Base-by-base conservation (phyloP, 2,888 invertebrate genomes). In the Notodonta ziczac region DNA sequence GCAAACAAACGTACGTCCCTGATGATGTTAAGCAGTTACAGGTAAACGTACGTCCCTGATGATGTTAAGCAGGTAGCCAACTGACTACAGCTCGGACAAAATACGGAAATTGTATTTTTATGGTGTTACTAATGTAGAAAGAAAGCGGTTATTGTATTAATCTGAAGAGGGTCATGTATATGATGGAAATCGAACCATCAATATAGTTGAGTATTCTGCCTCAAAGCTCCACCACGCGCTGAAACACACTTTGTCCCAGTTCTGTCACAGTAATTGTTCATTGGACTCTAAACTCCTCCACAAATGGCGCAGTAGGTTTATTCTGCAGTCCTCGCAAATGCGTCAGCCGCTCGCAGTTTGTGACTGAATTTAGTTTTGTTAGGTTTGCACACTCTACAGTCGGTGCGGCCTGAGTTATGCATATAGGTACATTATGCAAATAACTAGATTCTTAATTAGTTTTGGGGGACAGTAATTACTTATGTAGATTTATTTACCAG, bases 271-370 rank as follows among this genome's bases (percentile, higher is more conserved):
- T 51, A 51, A 50, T 40, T 57, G 57, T 58, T 72, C 62, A 61
- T 48, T 55, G 53, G 62, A 61, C 48, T 55, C n/a, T 56, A 52
- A 50, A 50, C 40, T 8, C 16, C 35, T 60, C 44, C 24, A n/a
- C 56, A 51, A 32, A 57, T 66, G 69, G 59, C 66, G 60, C 66
- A 66, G 61, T 46, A 39, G 44, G 60, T 71, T 72, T 63, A 60
- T 72, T 66, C 52, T 58, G 13, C 6, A 59, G 53, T 69, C 56
- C 57, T 50, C 62, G 48, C 55, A 54, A 68, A 59, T 58, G 61
- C 59, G 72, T 68, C 65, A 68, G 56, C 62, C 61, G 58, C 53
- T 59, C 56, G 42, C 51, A 60, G 60, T 59, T 55, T 58, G 32
- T 35, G 51, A 42, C 39, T 32, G 56, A 44, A 13, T 44, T 42